Evolutionary conservation across 2,888 invertebrate genomes (phyloP).

Genomic region (Dioctria rufipes): DNA sequence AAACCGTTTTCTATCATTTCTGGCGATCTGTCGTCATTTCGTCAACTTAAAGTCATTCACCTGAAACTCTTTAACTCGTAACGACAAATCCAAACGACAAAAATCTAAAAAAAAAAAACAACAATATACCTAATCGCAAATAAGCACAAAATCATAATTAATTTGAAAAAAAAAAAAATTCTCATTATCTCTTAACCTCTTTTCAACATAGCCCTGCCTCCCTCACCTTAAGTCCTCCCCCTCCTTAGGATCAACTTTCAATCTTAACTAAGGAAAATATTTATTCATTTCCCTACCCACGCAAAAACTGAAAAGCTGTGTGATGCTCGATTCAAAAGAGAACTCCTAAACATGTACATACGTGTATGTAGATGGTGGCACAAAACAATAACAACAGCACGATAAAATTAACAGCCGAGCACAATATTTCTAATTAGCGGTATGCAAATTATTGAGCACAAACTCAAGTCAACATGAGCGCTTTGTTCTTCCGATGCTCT

Average conservation of each 20-base stretch:
- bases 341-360: no score
- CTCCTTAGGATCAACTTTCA: no score
- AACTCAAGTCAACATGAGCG: slow-evolving; percentile 35
- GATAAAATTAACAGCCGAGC: neutral
- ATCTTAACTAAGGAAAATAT: neutral
- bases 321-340: neutral
- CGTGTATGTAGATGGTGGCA: no score
- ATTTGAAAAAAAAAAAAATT: neutral
- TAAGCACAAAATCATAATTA: neutral
- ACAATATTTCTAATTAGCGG: slow-evolving; percentile 42
- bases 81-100: neutral
- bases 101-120: neutral
- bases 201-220: neutral
- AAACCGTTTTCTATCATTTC: neutral
- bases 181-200: slow-evolving; percentile 6
- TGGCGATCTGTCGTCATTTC: neutral
- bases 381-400: neutral
- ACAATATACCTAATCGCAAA: neutral
- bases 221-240: neutral
- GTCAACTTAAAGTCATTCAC: neutral
- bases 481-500: slow-evolving; percentile 41
- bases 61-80: neutral
- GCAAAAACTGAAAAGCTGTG: neutral
- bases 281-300: neutral
- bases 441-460: slow-evolving; percentile 27